Conservation (phyloP, 2,888 invertebrate genomes). For the Scaptomyza caliginosa region DNA sequence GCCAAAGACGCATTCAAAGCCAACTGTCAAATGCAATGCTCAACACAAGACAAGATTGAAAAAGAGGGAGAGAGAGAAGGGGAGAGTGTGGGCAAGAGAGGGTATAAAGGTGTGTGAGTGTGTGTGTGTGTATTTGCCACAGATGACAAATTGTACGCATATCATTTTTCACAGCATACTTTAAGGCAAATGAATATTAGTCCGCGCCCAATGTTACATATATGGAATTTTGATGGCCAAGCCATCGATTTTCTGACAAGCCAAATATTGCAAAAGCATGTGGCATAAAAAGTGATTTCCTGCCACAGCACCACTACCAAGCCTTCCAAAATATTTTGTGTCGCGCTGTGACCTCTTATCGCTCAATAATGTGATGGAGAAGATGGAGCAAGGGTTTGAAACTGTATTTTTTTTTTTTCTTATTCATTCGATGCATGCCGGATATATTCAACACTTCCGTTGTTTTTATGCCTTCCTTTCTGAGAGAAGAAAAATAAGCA, state of each 20-base stretch:
- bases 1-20: slow-evolving; percentile 29
- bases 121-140: slow-evolving; percentile 4
- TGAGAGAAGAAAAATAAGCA: slow-evolving; percentile 33
- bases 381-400: slow-evolving; percentile 3
- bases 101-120: neutral
- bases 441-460: slow-evolving; percentile 74
- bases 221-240: slow-evolving; percentile 67
- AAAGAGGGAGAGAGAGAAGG: neutral
- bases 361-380: slow-evolving; percentile 16
- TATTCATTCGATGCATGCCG: slow-evolving; percentile 59
- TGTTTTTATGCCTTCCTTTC: slow-evolving; percentile 73
- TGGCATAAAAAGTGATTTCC: slow-evolving; percentile 64
- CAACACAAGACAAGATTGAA: neutral
- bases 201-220: slow-evolving; percentile 51
- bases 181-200: slow-evolving; percentile 46
- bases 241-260: slow-evolving; percentile 60
- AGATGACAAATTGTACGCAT: slow-evolving; percentile 58
- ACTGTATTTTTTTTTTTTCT: slow-evolving; percentile 4
- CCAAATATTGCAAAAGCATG: slow-evolving; percentile 9
- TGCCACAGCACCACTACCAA: slow-evolving; percentile 14
- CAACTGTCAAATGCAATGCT: slow-evolving; percentile 48
- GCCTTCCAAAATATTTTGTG: slow-evolving; percentile 10
- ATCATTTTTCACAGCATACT: slow-evolving; percentile 58
- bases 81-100: neutral
- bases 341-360: slow-evolving; percentile 47